A percentile compares a stretch with the other conserved stretches of the same genome.
These are phyloP conservation scores for Budorcas taxicolor DNA, from an alignment of 2,113 vertebrate species.

Conservation along the genomic window DNA sequence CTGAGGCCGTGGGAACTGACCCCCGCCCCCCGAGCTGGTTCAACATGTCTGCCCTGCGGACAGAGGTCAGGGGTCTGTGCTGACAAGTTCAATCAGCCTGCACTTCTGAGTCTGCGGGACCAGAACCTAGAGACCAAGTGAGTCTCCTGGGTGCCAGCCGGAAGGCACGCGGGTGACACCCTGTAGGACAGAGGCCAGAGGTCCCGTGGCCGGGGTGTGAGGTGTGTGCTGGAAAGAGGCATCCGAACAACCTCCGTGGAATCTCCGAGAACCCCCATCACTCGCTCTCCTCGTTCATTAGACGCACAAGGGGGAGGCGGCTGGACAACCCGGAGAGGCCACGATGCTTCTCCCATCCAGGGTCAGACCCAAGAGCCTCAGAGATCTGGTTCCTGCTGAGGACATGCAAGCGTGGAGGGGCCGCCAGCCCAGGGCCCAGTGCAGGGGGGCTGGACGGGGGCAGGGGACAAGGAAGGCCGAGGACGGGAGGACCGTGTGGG, in stretches of 20 bases:
- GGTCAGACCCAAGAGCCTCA: neutral
- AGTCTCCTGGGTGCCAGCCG: no score
- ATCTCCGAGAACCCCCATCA: accelerated
- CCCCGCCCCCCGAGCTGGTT: accelerated
- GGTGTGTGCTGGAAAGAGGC: neutral
- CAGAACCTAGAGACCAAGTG: neutral
- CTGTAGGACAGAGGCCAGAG: neutral
- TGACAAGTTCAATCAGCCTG: neutral
- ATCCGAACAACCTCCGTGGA: neutral
- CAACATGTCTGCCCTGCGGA: accelerated
- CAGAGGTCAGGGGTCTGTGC: neutral
- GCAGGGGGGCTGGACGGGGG: accelerated
- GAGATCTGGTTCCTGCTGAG: accelerated
- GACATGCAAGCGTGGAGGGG: accelerated
- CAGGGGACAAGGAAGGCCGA: no score
- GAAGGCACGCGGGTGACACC: accelerated
- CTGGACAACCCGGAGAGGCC: no score
- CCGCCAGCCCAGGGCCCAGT: accelerated
- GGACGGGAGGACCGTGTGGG: neutral
- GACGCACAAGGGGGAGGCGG: neutral
- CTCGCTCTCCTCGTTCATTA: neutral
- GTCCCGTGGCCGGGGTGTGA: accelerated
- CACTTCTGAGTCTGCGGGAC: neutral
- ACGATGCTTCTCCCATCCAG: accelerated
- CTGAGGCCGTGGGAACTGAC: neutral